phyloP scores from a whole-genome alignment of 2,888 invertebrate genomes.

The Sphaerophoria taeniata region DNA sequence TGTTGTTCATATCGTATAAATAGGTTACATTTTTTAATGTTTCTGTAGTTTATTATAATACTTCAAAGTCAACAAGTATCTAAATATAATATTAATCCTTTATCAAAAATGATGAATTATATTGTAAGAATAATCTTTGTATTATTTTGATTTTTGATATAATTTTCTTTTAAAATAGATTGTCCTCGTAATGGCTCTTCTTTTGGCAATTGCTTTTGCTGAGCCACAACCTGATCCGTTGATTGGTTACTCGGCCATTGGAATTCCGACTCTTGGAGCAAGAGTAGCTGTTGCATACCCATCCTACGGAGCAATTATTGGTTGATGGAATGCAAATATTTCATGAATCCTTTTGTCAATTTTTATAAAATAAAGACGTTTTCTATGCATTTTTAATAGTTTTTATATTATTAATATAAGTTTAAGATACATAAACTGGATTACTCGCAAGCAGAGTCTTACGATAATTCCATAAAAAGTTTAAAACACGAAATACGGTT shows the following conservation, averaged over 20 bases:
- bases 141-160: too few species aligned
- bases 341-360: too few species aligned
- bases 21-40: not conserved
- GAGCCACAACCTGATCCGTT: conserved; percentile 11
- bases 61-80: not conserved
- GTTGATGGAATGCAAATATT: not conserved
- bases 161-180: not conserved
- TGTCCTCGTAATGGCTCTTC: conserved; percentile 8
- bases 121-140: not conserved
- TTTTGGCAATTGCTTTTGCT: conserved; percentile 11
- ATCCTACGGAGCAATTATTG: conserved; percentile 13
- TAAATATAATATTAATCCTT: not conserved
- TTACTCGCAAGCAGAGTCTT: too few species aligned
- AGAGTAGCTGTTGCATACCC: conserved; percentile 8
- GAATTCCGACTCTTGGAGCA: conserved; percentile 1
- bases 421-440: too few species aligned
- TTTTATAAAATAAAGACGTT: too few species aligned
- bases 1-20: not conserved
- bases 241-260: not conserved
- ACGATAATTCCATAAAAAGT: too few species aligned
- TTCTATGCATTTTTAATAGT: too few species aligned
- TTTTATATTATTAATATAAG: too few species aligned
- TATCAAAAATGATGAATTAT: conserved; percentile 11
- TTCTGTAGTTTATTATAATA: not conserved
- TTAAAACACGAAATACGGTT: too few species aligned